Percentiles rank a stretch among this genome's conserved stretches.
These are phyloP conservation scores for Hippoglossus hippoglossus DNA, from an alignment of 2,797 vertebrate species.

Conservation along the genomic window DNA sequence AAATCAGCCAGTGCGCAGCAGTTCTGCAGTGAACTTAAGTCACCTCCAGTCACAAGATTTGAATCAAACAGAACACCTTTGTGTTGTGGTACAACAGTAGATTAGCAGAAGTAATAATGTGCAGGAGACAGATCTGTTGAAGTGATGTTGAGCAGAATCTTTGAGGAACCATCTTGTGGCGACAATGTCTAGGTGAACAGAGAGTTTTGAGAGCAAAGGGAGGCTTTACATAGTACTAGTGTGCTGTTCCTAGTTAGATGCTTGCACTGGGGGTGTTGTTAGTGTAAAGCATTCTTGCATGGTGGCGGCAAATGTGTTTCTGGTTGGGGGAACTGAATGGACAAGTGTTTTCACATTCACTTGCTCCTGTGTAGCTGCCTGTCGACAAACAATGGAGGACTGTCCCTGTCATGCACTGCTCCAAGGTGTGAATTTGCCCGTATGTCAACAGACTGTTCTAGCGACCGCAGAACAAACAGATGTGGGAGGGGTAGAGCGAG, in stretches of 20 bases:
- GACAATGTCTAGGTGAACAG: too few relatives aligned
- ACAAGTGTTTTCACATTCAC: conserved; percentile 23
- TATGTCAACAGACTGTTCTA: background rate
- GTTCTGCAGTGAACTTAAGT: background rate
- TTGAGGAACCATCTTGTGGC: too few relatives aligned
- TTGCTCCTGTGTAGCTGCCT: background rate
- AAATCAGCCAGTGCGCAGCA: background rate
- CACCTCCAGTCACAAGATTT: background rate
- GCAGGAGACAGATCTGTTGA: too few relatives aligned
- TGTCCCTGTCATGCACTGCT: background rate
- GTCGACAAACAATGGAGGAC: conserved; percentile 12
- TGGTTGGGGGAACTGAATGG: background rate
- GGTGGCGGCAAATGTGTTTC: background rate
- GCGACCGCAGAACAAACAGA: background rate
- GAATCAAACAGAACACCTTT: too few relatives aligned
- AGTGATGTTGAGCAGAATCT: too few relatives aligned
- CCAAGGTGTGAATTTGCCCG: conserved; percentile 10
- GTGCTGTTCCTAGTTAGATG: background rate
- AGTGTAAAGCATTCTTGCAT: background rate
- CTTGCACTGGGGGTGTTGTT: background rate
- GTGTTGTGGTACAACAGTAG: too few relatives aligned
- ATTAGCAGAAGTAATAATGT: too few relatives aligned
- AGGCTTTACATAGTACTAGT: background rate
- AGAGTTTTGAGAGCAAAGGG: background rate
- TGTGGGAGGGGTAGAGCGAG: background rate